A percentile compares a stretch with the other conserved stretches of the same genome.
These are phyloP conservation scores for Lepidurus packardi DNA, from an alignment of 1,140 invertebrate species.

Conservation along the genomic window DNA sequence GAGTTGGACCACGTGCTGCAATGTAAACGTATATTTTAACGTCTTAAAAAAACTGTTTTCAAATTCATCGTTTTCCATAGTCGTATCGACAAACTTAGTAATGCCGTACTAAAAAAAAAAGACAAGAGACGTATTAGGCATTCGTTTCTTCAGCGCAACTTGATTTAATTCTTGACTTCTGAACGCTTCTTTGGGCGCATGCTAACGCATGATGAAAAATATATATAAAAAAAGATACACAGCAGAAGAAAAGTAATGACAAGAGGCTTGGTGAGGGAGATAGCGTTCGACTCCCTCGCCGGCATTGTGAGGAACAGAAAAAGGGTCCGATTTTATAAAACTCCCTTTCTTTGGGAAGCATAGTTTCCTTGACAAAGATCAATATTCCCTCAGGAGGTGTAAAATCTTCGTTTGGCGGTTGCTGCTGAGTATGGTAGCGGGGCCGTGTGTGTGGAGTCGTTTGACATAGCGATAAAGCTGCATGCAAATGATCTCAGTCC, in stretches of 20 bases:
- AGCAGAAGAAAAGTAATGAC: background rate
- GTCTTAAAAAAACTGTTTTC: no score
- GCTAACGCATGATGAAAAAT: background rate
- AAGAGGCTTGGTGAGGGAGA: background rate
- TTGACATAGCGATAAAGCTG: slow-evolving; percentile 6
- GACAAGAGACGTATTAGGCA: no score
- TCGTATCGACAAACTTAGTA: no score
- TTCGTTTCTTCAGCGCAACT: background rate
- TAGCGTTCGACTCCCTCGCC: background rate
- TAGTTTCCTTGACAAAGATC: slow-evolving; percentile 15
- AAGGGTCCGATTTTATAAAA: background rate
- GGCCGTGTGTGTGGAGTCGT: background rate
- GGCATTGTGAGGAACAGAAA: background rate
- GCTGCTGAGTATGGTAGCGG: background rate
- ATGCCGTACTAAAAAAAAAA: no score
- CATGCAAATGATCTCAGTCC: background rate
- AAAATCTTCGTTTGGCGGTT: slow-evolving; percentile 18
- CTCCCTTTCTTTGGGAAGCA: background rate
- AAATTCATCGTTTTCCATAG: no score
- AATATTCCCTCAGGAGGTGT: slow-evolving; percentile 6
- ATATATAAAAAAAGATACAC: background rate
- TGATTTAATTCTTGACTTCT: background rate
- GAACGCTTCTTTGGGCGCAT: background rate
- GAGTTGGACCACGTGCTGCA: no score
- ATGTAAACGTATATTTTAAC: no score